phyloP scores from a whole-genome alignment of 2,888 invertebrate genomes.

The Dynastes hyllus region DNA sequence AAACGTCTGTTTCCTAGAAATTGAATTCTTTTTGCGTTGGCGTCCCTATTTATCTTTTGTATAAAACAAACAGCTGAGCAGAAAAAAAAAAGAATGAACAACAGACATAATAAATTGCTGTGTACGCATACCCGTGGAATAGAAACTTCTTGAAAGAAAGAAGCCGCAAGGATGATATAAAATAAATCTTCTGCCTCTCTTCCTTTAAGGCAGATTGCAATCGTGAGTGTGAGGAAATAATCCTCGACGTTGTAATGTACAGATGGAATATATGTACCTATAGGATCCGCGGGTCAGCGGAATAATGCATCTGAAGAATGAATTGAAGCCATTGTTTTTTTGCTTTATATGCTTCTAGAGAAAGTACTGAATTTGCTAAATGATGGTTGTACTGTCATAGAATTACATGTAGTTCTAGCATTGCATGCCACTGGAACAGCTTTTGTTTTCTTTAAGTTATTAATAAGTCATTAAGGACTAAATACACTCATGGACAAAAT shows the following conservation, averaged over 20 bases:
- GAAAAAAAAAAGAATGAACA: constrained; percentile 15
- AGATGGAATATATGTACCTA: not conserved
- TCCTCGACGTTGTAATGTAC: not conserved
- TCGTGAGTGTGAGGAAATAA: constrained; percentile 33
- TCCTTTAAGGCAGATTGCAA: constrained; percentile 39
- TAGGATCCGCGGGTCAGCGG: not conserved
- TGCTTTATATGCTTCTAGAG: too few relatives aligned
- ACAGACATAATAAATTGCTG: constrained; percentile 30
- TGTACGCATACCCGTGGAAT: constrained; percentile 8
- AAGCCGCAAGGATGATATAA: constrained; percentile 31
- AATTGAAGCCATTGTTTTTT: not conserved
- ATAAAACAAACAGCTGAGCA: not conserved
- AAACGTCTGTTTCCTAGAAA: not conserved
- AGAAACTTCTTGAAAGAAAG: constrained; percentile 31
- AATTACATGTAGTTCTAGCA: too few relatives aligned
- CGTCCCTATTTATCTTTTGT: not conserved
- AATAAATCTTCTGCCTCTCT: constrained; percentile 37
- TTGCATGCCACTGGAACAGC: too few relatives aligned
- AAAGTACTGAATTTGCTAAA: too few relatives aligned
- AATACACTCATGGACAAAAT: too few relatives aligned
- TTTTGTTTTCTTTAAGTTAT: too few relatives aligned
- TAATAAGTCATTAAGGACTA: too few relatives aligned
- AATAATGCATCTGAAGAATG: constrained; percentile 4
- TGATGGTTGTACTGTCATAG: too few relatives aligned
- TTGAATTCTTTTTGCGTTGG: constrained; percentile 2